phyloP scores from a whole-genome alignment of 2,113 vertebrate species.

The Saguinus imperator region DNA sequence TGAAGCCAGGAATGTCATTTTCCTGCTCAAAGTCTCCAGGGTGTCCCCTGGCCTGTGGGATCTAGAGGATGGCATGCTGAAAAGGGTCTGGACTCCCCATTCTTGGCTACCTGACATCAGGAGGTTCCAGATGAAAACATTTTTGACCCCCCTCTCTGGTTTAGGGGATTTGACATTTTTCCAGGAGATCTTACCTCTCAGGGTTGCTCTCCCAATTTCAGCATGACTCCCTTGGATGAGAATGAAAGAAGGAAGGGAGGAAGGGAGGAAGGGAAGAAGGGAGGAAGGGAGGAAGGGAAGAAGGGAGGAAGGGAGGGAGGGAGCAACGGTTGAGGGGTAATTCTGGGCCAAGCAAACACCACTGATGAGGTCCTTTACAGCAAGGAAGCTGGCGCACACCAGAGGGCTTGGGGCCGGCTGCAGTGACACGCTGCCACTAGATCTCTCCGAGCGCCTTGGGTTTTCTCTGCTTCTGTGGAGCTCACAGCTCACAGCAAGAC shows the following conservation, averaged over 20 bases:
- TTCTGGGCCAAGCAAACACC: background rate
- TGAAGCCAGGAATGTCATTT: background rate
- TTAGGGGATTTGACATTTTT: background rate
- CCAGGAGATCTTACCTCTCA: background rate
- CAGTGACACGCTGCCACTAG: background rate
- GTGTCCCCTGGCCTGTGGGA: background rate
- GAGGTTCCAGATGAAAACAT: background rate
- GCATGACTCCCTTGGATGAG: background rate
- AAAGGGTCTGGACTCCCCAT: background rate
- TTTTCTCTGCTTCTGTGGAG: background rate
- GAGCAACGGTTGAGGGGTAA: background rate
- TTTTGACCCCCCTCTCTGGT: background rate
- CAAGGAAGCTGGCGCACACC: background rate
- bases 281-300: accelerated
- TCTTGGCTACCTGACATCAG: background rate
- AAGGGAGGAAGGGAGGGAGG: background rate
- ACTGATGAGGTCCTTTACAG: background rate
- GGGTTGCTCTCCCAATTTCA: background rate
- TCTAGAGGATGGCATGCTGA: background rate
- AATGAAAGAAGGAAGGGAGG: background rate
- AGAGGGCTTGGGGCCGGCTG: background rate
- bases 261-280: no score
- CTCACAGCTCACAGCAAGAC: background rate
- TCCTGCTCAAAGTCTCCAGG: background rate
- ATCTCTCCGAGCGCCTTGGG: background rate